Conservation (phyloP, 2,888 invertebrate species). For the Periphyllus acericola region DNA sequence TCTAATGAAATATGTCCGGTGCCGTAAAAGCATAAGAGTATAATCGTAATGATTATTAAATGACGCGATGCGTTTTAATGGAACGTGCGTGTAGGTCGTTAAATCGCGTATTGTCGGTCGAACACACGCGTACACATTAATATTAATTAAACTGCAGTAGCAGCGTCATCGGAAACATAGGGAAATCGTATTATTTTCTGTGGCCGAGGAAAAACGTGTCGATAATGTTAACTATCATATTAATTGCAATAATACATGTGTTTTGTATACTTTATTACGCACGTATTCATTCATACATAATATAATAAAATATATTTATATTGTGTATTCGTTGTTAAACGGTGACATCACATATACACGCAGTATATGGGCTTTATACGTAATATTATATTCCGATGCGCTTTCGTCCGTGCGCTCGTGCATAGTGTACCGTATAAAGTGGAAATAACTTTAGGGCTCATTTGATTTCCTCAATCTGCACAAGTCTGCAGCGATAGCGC, state of each 20-base stretch:
- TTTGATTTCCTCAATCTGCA: too few relatives aligned
- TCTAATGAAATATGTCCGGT: too few relatives aligned
- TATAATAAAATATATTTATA: not conserved
- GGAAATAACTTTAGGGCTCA: too few relatives aligned
- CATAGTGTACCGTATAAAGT: too few relatives aligned
- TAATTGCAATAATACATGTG: not conserved
- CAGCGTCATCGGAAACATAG: conserved; percentile 29
- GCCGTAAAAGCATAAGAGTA: too few relatives aligned
- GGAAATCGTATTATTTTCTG: conserved; percentile 26
- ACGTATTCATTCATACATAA: not conserved
- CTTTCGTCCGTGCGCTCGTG: too few relatives aligned
- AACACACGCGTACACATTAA: conserved; percentile 46
- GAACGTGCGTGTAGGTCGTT: conserved; percentile 31
- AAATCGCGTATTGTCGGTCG: conserved; percentile 13
- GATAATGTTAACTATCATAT: conserved; percentile 39
- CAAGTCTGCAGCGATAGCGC: too few relatives aligned
- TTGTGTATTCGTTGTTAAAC: not conserved
- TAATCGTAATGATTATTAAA: too few relatives aligned
- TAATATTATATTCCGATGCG: too few relatives aligned
- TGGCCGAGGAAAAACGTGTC: conserved; percentile 14
- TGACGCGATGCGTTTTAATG: conserved; percentile 13
- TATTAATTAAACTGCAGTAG: conserved; percentile 28
- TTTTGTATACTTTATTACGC: not conserved
- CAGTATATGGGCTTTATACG: too few relatives aligned
- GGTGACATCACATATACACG: too few relatives aligned